A percentile compares a stretch with the other conserved stretches of the same genome.
These are phyloP conservation scores for Neotoma lepida DNA, from an alignment of 2,113 vertebrate species.

Conservation along the genomic window DNA sequence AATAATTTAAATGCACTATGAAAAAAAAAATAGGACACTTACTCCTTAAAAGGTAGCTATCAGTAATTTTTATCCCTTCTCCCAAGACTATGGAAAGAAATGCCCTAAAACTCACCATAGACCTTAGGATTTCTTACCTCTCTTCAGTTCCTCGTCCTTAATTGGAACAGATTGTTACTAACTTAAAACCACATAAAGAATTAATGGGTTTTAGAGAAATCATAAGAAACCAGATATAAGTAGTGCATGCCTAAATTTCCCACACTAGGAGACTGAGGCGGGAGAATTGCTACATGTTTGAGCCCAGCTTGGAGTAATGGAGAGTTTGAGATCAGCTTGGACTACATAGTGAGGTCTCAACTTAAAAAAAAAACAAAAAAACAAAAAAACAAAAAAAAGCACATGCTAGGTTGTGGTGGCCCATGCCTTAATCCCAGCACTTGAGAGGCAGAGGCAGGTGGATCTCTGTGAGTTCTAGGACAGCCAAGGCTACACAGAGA, in stretches of 20 bases:
- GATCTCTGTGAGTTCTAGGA: neutral
- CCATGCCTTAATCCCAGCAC: neutral
- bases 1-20: neutral
- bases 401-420: neutral
- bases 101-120: neutral
- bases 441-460: neutral
- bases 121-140: neutral
- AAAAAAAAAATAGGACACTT: neutral
- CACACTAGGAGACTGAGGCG: neutral
- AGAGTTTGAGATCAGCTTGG: neutral
- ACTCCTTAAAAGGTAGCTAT: neutral
- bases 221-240: neutral
- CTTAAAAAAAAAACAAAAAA: neutral
- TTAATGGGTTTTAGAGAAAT: conserved; percentile 23
- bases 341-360: neutral
- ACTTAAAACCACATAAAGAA: neutral
- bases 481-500: neutral
- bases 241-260: neutral
- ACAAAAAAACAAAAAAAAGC: neutral
- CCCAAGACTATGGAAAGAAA: neutral
- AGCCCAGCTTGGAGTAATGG: neutral
- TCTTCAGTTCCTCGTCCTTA: conserved; percentile 38
- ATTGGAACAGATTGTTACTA: neutral
- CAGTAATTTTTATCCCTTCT: neutral
- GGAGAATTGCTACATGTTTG: neutral